Evolutionary conservation across 2,888 invertebrate species (phyloP), one percentile per base, ranked within the genome.

Genomic region (Cantharis nigra): DNA sequence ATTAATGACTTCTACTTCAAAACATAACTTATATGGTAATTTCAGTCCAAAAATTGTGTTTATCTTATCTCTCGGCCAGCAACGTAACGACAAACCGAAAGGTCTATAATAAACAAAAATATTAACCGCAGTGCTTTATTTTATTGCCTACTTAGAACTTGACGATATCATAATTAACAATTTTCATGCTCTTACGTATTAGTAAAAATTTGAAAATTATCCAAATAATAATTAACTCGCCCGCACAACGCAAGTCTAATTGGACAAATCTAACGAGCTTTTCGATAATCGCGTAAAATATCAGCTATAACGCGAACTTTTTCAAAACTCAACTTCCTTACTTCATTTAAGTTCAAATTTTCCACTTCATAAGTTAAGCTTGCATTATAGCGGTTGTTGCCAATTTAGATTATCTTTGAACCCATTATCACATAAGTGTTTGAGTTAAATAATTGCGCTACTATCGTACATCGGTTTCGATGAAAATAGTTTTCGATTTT

Each of bases 1-100:
- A 76, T 76, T 76, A 76, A 76, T 72, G 49, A 49, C 63, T 69
- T 30, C 30, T 64, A 20, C 33, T 74, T 26, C 13, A n/a, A 70
- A 71, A 65, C 18, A 64, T 28, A 18, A 23, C 70, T 33, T 70
- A 70, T 30, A 33, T 30, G 28, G 70, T 30, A 70, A 70, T 70
- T 67, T 67, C 3, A 67, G n/a, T 67, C 26, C 20, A 23, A 67
- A 18, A 67, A 67, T 23, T 16, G 26, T 26, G 20, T 67, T 67
- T 67, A 67, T 67, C 65, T 67, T 67, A 67, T 67, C 65, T 23
- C 26, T 20, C n/a, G 18, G n/a, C 13, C 10, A 30, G 10, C 5
- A 2, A 67, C 13, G 10, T 13, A 23, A 67, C 23, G 26, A 23
- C 65, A 23, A 67, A 23, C 65, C 23, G 14, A 67, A 67, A 23